Percentiles rank a stretch among this genome's conserved stretches.
phyloP scores from a whole-genome alignment of 1,140 invertebrate genomes.

The Prorops nasuta region DNA sequence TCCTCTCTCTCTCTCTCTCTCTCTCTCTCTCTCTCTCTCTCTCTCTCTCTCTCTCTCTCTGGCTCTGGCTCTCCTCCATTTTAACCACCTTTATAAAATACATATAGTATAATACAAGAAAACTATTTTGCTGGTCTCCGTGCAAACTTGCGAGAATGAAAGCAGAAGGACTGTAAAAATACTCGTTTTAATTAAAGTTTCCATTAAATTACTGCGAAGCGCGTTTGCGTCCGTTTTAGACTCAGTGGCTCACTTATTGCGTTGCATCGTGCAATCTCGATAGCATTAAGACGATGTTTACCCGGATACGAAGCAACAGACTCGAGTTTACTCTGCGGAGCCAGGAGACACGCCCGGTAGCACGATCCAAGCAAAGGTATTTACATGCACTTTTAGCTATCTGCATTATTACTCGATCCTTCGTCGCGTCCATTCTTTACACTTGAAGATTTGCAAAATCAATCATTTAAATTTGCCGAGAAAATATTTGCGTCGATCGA shows the following conservation, averaged over 20 bases:
- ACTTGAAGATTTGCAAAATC: background rate
- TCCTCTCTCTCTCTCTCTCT: constrained; percentile 8
- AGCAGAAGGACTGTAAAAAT: too few species aligned
- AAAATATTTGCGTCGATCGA: too few species aligned
- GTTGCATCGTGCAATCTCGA: constrained; percentile 22
- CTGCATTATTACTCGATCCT: background rate
- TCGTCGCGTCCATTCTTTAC: background rate
- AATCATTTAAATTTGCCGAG: background rate
- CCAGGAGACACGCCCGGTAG: constrained; percentile 3
- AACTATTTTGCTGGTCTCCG: background rate
- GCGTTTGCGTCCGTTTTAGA: background rate
- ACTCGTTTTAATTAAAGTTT: background rate
- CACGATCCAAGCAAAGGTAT: constrained; percentile 5
- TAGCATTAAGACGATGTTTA: constrained; percentile 24
- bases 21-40: constrained; percentile 4
- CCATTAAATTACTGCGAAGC: background rate
- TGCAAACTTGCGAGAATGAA: background rate
- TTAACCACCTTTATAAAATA: too few species aligned
- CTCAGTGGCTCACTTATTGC: background rate
- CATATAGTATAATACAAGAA: too few species aligned
- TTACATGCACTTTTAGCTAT: constrained; percentile 3
- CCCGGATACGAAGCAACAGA: constrained; percentile 17
- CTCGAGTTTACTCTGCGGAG: constrained; percentile 16
- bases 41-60: too few species aligned
- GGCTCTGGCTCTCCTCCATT: too few species aligned